phyloP scores from a whole-genome alignment of 2,113 vertebrate species.

The Lycaon pictus region DNA sequence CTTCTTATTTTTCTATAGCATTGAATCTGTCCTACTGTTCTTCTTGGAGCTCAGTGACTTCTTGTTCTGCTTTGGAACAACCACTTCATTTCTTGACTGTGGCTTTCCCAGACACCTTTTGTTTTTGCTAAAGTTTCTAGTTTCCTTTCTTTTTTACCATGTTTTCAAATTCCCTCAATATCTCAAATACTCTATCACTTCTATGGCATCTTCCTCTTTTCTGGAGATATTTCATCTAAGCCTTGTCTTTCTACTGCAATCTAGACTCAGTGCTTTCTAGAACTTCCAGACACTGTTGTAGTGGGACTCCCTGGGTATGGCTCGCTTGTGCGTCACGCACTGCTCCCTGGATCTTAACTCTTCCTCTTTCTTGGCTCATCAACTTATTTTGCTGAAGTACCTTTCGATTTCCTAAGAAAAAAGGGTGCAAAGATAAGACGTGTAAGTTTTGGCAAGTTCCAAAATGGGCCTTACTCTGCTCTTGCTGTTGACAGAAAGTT shows the following conservation, averaged over 20 bases:
- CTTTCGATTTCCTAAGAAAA: not conserved
- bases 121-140: not conserved
- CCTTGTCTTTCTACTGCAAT: not conserved
- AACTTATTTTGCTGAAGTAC: not conserved
- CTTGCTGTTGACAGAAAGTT: not conserved
- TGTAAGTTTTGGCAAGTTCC: not conserved
- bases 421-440: not conserved
- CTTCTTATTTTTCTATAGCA: not conserved
- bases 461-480: not conserved
- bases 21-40: not conserved
- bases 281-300: not conserved
- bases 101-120: not conserved
- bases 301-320: not conserved
- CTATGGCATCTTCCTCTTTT: not conserved
- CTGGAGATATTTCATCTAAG: not conserved
- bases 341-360: not conserved
- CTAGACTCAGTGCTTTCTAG: not conserved
- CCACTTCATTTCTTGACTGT: not conserved
- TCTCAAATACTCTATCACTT: not conserved
- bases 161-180: not conserved
- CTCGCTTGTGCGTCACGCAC: not conserved
- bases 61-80: not conserved
- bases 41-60: not conserved
- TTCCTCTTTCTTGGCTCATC: slow-evolving; percentile 15
- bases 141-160: not conserved